Conservation (phyloP, 2,113 vertebrate genomes). For the Anseranas semipalmata region DNA sequence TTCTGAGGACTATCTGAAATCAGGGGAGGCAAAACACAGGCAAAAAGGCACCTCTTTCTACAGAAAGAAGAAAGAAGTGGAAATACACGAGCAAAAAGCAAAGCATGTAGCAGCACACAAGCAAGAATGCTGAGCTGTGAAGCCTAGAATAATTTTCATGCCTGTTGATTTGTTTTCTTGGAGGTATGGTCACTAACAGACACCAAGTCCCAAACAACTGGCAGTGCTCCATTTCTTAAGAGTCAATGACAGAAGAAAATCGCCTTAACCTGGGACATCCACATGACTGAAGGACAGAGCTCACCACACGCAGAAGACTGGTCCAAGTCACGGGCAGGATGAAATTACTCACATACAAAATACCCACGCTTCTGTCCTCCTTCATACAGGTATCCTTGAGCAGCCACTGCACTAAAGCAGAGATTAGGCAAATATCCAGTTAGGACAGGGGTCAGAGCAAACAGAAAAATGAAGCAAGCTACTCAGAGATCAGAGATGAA, state of each 20-base stretch:
- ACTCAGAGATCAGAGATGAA: background rate
- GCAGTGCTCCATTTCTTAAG: background rate
- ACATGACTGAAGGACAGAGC: background rate
- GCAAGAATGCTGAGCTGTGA: background rate
- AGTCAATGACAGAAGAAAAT: background rate
- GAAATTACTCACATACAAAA: background rate
- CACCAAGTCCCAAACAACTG: background rate
- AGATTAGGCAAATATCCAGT: background rate
- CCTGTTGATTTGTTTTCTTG: background rate
- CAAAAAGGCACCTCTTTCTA: background rate
- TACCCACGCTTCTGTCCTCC: background rate
- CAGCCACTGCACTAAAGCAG: background rate
- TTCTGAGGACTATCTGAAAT: background rate
- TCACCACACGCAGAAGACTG: background rate
- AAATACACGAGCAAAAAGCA: background rate
- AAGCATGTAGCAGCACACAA: background rate
- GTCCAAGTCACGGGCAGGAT: background rate
- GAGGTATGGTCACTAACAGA: background rate
- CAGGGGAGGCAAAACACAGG: background rate
- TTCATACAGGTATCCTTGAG: background rate
- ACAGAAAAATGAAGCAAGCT: background rate
- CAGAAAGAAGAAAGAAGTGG: background rate
- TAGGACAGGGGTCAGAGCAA: background rate
- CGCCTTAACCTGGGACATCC: background rate
- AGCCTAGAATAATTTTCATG: background rate